Evolutionary conservation across 2,888 invertebrate genomes (phyloP).

Genomic region (Corbicula japonica): DNA sequence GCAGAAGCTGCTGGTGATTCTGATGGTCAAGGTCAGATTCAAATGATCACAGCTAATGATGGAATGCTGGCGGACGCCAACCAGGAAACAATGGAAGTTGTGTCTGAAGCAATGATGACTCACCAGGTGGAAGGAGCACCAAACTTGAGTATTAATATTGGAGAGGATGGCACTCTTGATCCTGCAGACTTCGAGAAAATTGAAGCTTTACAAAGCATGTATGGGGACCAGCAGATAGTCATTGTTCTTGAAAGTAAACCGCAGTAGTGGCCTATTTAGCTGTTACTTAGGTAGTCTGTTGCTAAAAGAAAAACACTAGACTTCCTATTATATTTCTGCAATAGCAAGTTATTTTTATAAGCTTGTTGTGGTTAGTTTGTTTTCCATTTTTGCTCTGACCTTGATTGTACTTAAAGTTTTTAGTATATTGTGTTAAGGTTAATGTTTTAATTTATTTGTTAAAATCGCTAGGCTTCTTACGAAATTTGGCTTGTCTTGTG

Average conservation of each 20-base stretch:
- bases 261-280: too few relatives aligned
- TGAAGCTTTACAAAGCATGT: constrained; percentile 59
- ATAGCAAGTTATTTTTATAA: too few relatives aligned
- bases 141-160: constrained; percentile 66
- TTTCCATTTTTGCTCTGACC: too few relatives aligned
- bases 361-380: too few relatives aligned
- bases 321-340: too few relatives aligned
- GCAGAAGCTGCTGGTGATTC: constrained; percentile 27
- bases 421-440: too few relatives aligned
- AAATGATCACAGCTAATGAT: constrained; percentile 21
- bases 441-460: too few relatives aligned
- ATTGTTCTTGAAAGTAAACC: constrained; percentile 61
- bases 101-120: constrained; percentile 21
- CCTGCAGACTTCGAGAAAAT: constrained; percentile 62
- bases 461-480: too few relatives aligned
- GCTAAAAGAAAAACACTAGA: too few relatives aligned
- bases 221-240: constrained; percentile 65
- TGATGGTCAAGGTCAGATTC: constrained; percentile 30
- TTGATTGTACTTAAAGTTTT: too few relatives aligned
- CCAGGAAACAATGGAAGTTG: constrained; percentile 28
- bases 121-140: constrained; percentile 21
- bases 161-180: constrained; percentile 64
- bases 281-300: too few relatives aligned
- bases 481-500: too few relatives aligned
- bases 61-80: constrained; percentile 3